phyloP scores from a whole-genome alignment of 2,113 vertebrate species.

The Alosa alosa region DNA sequence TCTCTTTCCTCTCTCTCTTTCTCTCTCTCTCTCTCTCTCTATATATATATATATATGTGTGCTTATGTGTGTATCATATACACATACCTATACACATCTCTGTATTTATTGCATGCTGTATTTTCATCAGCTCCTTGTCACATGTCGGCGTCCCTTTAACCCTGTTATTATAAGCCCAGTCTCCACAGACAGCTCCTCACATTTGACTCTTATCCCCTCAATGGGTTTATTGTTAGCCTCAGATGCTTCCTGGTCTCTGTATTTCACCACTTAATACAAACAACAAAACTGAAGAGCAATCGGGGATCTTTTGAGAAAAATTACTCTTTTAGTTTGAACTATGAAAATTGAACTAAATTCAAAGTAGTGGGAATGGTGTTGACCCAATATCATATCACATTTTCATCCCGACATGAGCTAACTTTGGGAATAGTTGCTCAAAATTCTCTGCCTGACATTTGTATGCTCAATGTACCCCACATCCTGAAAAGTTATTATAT shows the following conservation, averaged over 20 bases:
- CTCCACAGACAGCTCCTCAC: background rate
- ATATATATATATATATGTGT: background rate
- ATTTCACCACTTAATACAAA: background rate
- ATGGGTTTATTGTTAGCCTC: background rate
- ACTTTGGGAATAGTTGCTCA: background rate
- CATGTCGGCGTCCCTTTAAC: background rate
- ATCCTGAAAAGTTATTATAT: conserved; percentile 19
- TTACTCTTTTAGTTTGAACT: background rate
- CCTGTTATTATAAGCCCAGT: background rate
- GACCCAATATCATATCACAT: background rate
- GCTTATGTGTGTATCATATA: background rate
- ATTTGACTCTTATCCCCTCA: background rate
- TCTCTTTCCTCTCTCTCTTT: no score
- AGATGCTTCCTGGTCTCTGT: background rate
- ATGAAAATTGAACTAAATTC: background rate
- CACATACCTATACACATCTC: background rate
- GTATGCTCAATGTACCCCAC: conserved; percentile 27
- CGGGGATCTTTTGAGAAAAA: background rate
- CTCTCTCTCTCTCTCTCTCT: no score
- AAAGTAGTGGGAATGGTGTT: background rate
- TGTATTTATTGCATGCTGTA: background rate
- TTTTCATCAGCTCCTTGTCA: background rate
- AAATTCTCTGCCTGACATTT: conserved; percentile 14
- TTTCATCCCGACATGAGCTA: background rate
- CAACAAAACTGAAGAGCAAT: background rate